Conservation (phyloP, 2,113 vertebrate species). For the Anguilla rostrata region DNA sequence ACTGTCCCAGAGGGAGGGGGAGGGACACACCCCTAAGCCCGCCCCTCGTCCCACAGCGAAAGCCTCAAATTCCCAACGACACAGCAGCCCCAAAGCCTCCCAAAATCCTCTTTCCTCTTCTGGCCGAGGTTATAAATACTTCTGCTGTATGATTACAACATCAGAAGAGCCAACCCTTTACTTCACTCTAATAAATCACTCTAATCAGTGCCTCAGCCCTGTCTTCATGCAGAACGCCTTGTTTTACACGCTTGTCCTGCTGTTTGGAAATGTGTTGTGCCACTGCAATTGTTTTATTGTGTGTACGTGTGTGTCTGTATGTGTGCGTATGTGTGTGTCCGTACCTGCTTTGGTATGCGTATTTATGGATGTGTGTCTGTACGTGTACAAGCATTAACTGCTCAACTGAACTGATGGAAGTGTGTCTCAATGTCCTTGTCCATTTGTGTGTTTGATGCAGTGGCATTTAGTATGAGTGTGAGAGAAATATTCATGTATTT, state of each 20-base stretch:
- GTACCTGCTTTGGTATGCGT: too few relatives aligned
- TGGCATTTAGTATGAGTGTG: too few relatives aligned
- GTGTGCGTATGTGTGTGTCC: too few relatives aligned
- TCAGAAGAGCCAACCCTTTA: neutral
- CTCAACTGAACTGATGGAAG: neutral
- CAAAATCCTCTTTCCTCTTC: neutral
- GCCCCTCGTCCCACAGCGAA: slow-evolving; percentile 20
- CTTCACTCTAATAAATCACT: neutral
- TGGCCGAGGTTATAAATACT: neutral
- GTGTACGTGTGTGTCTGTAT: too few relatives aligned
- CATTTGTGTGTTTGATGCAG: neutral
- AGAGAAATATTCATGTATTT: too few relatives aligned
- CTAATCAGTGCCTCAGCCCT: too few relatives aligned
- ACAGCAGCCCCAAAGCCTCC: neutral
- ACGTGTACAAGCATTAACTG: too few relatives aligned
- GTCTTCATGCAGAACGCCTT: too few relatives aligned
- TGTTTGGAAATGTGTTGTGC: too few relatives aligned
- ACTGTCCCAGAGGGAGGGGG: slow-evolving; percentile 42
- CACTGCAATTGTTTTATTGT: too few relatives aligned
- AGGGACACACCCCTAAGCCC: neutral
- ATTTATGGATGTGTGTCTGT: too few relatives aligned
- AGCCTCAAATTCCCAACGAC: neutral
- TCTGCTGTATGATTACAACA: neutral
- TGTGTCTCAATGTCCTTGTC: neutral
- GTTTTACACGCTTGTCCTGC: too few relatives aligned